Conservation (phyloP, 2,888 invertebrate species). For the Thereva unica region DNA sequence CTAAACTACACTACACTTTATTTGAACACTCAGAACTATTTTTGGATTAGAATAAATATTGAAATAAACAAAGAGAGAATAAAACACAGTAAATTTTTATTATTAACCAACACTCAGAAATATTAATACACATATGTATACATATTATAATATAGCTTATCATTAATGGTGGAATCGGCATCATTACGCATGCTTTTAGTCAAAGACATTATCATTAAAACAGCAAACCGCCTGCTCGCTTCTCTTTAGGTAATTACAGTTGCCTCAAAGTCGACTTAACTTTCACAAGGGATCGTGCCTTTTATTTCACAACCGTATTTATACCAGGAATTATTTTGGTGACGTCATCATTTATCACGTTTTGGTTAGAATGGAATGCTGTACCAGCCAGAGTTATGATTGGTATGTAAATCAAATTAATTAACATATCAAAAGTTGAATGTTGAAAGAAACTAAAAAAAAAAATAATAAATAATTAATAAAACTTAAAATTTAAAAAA, state of each 20-base stretch:
- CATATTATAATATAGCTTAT: neutral
- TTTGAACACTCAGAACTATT: no score
- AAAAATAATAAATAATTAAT: slow-evolving; percentile 16
- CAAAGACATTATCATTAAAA: slow-evolving; percentile 15
- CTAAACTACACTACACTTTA: no score
- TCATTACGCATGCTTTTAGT: slow-evolving; percentile 10
- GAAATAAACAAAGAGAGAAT: no score
- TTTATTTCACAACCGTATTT: slow-evolving; percentile 96
- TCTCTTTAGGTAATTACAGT: slow-evolving; percentile 86
- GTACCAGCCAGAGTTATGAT: slow-evolving; percentile 96
- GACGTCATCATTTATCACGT: slow-evolving; percentile 95
- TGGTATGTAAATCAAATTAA: slow-evolving; percentile 66
- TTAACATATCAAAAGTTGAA: slow-evolving; percentile 16
- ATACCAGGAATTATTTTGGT: slow-evolving; percentile 96
- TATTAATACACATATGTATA: slow-evolving; percentile 11
- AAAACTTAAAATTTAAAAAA: slow-evolving; percentile 6
- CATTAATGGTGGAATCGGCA: slow-evolving; percentile 25
- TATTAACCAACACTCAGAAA: slow-evolving; percentile 2
- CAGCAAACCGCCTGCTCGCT: slow-evolving; percentile 38
- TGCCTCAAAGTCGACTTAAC: slow-evolving; percentile 91
- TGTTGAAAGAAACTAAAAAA: slow-evolving; percentile 13
- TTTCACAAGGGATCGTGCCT: slow-evolving; percentile 93
- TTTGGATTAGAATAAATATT: no score
- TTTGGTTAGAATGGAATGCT: slow-evolving; percentile 97
- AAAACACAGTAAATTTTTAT: no score